Evolutionary conservation across 2,888 invertebrate species (phyloP), one percentile per base, ranked within the genome.

Genomic region (Bembecia ichneumoniformis): DNA sequence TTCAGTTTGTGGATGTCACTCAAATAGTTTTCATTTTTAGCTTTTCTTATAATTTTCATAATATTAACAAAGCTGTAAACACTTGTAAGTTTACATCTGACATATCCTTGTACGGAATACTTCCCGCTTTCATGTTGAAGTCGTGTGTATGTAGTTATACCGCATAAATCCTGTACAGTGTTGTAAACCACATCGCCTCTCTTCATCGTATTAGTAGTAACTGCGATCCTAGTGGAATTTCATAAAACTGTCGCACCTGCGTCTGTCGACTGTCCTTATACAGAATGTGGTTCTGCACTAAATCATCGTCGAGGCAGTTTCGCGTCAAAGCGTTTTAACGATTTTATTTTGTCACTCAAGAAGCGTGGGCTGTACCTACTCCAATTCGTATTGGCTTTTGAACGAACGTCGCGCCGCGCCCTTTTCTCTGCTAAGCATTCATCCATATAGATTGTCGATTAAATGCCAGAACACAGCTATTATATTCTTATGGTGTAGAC

Each of bases 241-340:
- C 58, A 60, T 57, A 57, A 53, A 55, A 51, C 50, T 50, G 48
- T 51, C 49, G 20, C 40, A 45, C 20, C 40, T 52, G 47, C 40
- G 51, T 52, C 48, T 52, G 50, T 55, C 52, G 52, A 51, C 58
- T 63, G 56, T 55, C 63, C 67, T 59, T 68, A 66, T 58, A 64
- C 53, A 57, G 64, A 60, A 64, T 62, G 59, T 63, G 54, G 63
- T 54, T 53, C 62, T 59, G 53, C 54, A 53, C 55, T 77, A 76
- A 74, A 77, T 77, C 71, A 76, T 70, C 60, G 58, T 58, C 59
- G 62, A 63, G 59, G 60, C 59, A 62, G 58, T 43, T 46, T 47
- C 64, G 66, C 66, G 73, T 72, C 74, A 73, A 70, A 72, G 71
- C 75, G 71, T 71, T 71, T 76, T 71, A 75, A 74, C 72, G 70